Base-by-base conservation (phyloP, 1,140 invertebrate species). In the Catajapyx aquilonaris region DNA sequence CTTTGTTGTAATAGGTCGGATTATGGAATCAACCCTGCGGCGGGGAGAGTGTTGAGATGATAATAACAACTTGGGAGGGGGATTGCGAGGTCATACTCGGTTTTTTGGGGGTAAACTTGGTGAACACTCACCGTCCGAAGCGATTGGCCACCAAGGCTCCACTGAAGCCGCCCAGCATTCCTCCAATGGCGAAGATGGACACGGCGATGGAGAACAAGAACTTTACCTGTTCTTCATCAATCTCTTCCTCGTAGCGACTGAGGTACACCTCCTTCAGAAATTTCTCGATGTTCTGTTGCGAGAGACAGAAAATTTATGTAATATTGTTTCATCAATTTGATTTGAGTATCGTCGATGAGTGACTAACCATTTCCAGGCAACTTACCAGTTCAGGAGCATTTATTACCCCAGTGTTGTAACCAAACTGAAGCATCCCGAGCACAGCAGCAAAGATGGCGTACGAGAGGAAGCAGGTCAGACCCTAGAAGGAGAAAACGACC, bases 341-440 rank as follows among this genome's bases (percentile, higher is more conserved):
- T 4, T 7, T 41, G 2, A 17, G 22, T 25, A 20, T 23, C 30
- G 20, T 13, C 4, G 9, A 10, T 34, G 9, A 7, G 11, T 17
- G 9, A 34, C 9, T 16, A n/a, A 15, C 16, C 20, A 39, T 25
- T 9, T n/a, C 5, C 23, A 9, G n/a, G n/a, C 22, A 40, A 19
- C 54, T 52, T 66, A 81, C 77, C 53, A 65, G 65, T 64, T 90
- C 76, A 28, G 94, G 93, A 39, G 88, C 81, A 64, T 98, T 98
- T 53, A 97, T 91, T 40, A 96, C 91, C 44, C 91, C 91, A 7
- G 90, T 96, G 58, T 97, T 95, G 68, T 91, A 98, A 45, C 94
- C 94, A 60, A 97, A 96, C 60, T 97, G 91, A 49, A 97, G 71
- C 79, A 97, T 97, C 15, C 94, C 83, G 45, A 95, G 71, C 43